phyloP scores from a whole-genome alignment of 1,140 invertebrate species.

The Halyomorpha halys region DNA sequence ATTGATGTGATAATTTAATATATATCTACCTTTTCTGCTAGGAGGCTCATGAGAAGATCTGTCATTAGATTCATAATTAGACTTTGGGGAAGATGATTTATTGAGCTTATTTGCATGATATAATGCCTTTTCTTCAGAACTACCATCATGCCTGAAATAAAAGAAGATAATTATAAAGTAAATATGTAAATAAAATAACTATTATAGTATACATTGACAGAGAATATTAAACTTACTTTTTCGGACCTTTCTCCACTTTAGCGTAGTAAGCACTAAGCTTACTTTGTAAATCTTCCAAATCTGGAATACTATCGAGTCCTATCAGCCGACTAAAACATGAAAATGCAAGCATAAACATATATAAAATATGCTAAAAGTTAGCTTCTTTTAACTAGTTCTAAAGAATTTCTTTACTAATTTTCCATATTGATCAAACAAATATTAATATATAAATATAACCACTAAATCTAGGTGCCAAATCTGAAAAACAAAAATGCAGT shows the following conservation, averaged over 20 bases:
- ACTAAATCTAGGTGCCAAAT: too few species aligned
- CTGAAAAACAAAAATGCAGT: too few species aligned
- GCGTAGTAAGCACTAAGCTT: conserved; percentile 67
- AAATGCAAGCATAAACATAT: too few species aligned
- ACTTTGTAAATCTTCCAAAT: conserved; percentile 62
- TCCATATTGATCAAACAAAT: too few species aligned
- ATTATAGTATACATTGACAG: neutral
- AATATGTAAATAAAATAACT: neutral
- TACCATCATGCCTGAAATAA: neutral
- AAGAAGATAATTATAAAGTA: neutral
- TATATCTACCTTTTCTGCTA: conserved; percentile 11
- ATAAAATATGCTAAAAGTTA: too few species aligned
- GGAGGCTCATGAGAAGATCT: neutral
- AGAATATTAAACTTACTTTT: conserved; percentile 35
- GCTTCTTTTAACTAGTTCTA: too few species aligned
- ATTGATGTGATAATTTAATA: neutral
- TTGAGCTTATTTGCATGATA: conserved; percentile 6
- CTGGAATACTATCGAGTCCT: conserved; percentile 48
- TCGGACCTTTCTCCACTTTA: conserved; percentile 56
- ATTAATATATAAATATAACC: too few species aligned
- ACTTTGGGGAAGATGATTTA: conserved; percentile 10
- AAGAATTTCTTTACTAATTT: too few species aligned
- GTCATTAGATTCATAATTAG: conserved; percentile 15
- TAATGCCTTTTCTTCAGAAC: neutral
- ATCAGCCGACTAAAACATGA: conserved; percentile 25